phyloP scores from a whole-genome alignment of 2,888 invertebrate genomes.

The Dascillus cervinus region DNA sequence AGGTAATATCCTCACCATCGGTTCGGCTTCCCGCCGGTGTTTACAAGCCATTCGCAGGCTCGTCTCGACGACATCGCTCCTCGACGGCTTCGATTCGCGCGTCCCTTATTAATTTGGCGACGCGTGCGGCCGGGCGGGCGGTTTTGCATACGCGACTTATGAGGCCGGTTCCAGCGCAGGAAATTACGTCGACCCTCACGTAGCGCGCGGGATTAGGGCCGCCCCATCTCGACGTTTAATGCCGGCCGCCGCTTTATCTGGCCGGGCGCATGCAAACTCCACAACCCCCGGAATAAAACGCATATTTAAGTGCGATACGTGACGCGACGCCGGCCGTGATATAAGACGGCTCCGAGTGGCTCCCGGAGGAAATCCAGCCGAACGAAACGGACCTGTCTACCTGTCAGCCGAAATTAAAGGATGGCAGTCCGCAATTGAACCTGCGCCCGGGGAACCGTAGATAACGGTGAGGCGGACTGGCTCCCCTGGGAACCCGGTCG shows the following conservation, averaged over 20 bases:
- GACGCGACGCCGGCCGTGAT: constrained; percentile 26
- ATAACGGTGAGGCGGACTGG: constrained; percentile 36
- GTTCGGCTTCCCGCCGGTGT: constrained; percentile 20
- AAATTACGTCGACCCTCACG: constrained; percentile 31
- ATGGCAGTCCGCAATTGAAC: constrained; percentile 41
- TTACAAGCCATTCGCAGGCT: constrained; percentile 27
- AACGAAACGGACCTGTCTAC: constrained; percentile 40
- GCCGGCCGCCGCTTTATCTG: constrained; percentile 35
- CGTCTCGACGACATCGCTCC: constrained; percentile 12
- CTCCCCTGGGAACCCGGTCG: constrained; percentile 30
- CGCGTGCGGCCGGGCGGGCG: constrained; percentile 15
- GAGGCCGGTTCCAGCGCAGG: constrained; percentile 24
- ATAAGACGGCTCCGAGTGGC: constrained; percentile 35
- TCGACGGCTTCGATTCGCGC: too few species aligned
- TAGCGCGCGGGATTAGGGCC: constrained; percentile 27
- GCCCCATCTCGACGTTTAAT: constrained; percentile 28
- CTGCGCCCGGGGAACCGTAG: constrained; percentile 35
- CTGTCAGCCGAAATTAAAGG: constrained; percentile 53
- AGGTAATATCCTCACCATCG: constrained; percentile 26
- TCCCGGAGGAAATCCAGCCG: constrained; percentile 38
- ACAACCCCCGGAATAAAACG: constrained; percentile 44
- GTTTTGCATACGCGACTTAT: constrained; percentile 21
- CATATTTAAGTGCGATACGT: constrained; percentile 18
- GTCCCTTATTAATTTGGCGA: constrained; percentile 18
- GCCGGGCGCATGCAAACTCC: constrained; percentile 43